A percentile compares a stretch with the other conserved stretches of the same genome.
phyloP scores from a whole-genome alignment of 2,888 invertebrate species.

The Drosophila limbata region DNA sequence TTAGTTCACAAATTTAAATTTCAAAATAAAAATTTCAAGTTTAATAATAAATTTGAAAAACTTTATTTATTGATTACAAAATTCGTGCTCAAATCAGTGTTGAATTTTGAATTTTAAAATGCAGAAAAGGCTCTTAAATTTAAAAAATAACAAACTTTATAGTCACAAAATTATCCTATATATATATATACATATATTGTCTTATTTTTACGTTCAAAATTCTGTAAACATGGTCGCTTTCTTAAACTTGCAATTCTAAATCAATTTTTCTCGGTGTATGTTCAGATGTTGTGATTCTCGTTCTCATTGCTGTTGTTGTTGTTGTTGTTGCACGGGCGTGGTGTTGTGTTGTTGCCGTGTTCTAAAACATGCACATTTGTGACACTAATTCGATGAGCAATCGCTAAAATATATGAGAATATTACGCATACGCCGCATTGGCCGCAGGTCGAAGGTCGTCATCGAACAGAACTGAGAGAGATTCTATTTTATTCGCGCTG shows the following conservation, averaged over 20 bases:
- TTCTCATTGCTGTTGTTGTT: not conserved
- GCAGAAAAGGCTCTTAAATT: no score
- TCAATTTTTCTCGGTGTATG: not conserved
- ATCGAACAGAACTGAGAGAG: not conserved
- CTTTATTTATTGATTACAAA: no score
- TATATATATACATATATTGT: no score
- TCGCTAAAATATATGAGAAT: constrained; percentile 63
- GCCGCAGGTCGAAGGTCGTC: constrained; percentile 44
- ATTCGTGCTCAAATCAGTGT: no score
- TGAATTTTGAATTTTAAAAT: no score
- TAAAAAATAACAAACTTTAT: no score
- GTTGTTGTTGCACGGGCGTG: constrained; percentile 17
- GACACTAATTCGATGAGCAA: constrained; percentile 66
- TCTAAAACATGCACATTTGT: constrained; percentile 50
- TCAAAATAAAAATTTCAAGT: no score
- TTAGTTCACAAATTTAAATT: no score
- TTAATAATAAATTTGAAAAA: no score
- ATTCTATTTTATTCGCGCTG: constrained; percentile 3
- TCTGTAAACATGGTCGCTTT: no score
- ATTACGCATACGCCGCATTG: constrained; percentile 73
- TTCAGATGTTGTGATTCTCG: not conserved
- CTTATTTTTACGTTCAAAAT: no score
- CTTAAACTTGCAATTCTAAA: not conserved
- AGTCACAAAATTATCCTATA: no score
- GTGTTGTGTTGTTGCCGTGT: constrained; percentile 4